Conservation (phyloP, 2,113 vertebrate genomes). For the Hemicordylus capensis region DNA sequence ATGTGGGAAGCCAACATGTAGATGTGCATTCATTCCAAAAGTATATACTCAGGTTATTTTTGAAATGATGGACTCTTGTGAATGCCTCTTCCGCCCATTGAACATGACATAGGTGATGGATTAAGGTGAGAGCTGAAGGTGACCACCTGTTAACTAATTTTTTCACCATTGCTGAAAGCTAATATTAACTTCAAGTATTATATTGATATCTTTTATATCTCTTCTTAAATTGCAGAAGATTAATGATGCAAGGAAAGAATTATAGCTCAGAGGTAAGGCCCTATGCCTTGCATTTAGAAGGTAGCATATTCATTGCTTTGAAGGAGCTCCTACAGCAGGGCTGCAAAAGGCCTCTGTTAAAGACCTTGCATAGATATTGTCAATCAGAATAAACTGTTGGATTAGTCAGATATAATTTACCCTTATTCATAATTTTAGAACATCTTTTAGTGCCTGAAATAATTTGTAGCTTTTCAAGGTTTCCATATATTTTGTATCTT, state of each 20-base stretch:
- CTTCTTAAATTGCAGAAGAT: not conserved
- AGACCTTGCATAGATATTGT: not conserved
- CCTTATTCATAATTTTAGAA: not conserved
- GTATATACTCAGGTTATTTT: conserved; percentile 18
- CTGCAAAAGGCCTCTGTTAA: not conserved
- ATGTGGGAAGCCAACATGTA: conserved; percentile 40
- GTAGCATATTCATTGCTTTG: too few relatives aligned
- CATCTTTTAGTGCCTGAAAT: not conserved
- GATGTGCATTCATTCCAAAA: conserved; percentile 28
- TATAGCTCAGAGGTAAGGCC: not conserved
- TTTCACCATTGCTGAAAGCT: not conserved
- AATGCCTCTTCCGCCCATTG: conserved; percentile 32
- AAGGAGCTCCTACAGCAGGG: too few relatives aligned
- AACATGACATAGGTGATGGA: conserved; percentile 32
- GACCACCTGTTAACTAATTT: conserved; percentile 1
- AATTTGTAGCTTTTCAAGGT: not conserved
- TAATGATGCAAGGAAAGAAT: not conserved
- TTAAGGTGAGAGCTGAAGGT: not conserved
- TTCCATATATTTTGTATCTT: not conserved
- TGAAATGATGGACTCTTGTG: not conserved
- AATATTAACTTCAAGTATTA: not conserved
- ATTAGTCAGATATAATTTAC: not conserved
- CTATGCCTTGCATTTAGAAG: not conserved
- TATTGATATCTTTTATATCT: not conserved
- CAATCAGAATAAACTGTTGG: not conserved